Percentiles rank a stretch among this genome's conserved stretches.
Conservation (phyloP, 92 coral and sea anemone genomes). For the Porites divaricata region DNA sequence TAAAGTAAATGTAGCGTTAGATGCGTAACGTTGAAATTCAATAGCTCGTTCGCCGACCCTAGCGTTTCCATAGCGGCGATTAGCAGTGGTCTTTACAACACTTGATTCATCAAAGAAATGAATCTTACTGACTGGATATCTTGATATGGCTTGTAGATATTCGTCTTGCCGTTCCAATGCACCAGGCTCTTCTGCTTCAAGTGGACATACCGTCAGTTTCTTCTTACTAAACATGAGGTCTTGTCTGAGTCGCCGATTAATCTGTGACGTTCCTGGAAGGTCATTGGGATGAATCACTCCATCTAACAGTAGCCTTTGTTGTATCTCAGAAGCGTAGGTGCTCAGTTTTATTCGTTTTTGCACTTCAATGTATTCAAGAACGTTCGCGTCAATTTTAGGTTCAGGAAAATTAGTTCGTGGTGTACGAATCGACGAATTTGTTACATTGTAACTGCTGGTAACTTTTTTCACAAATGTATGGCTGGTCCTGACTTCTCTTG, state of each 20-base stretch:
- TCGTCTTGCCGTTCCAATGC: conserved; percentile 45
- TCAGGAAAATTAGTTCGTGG: no score
- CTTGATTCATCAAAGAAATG: conserved; percentile 70
- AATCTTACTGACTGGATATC: no score
- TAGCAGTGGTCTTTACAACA: conserved; percentile 39
- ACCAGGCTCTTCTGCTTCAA: conserved; percentile 47
- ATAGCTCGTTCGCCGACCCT: conserved; percentile 51
- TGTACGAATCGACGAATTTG: no score
- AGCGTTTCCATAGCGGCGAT: conserved; percentile 61
- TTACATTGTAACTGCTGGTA: no score
- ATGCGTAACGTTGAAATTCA: conserved; percentile 45
- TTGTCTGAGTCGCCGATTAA: conserved; percentile 35
- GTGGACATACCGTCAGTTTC: conserved; percentile 30
- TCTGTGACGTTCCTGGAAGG: conserved; percentile 41
- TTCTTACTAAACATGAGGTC: conserved; percentile 44
- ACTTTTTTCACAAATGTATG: no score
- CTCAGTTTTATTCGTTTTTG: no score
- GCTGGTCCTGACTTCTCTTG: no score
- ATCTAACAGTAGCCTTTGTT: no score
- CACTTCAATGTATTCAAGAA: no score
- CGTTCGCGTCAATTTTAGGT: no score
- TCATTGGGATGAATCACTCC: conserved; percentile 47
- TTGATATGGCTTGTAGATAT: no score
- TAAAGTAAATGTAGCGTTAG: conserved; percentile 61
- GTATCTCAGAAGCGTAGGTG: no score